Evolutionary conservation across 2,113 vertebrate species (phyloP).

Genomic region (Siniperca chuatsi): DNA sequence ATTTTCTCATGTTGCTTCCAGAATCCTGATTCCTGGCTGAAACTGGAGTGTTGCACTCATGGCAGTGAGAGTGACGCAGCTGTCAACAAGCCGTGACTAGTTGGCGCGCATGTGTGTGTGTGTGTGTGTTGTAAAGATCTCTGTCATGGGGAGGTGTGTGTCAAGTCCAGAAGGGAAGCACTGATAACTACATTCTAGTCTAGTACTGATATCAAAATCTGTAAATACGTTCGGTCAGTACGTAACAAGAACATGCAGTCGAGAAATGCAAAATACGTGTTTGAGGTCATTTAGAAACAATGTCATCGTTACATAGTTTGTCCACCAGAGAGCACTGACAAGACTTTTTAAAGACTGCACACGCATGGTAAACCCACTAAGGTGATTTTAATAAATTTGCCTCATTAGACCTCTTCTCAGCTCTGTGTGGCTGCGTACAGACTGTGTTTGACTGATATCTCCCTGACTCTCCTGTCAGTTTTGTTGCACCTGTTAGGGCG

Average conservation of each 20-base stretch:
- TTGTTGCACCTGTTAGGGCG: not conserved
- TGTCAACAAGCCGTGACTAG: constrained; percentile 23
- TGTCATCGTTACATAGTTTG: not conserved
- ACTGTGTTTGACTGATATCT: not conserved
- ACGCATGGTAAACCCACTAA: not conserved
- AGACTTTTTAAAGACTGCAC: not conserved
- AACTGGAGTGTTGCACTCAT: not conserved
- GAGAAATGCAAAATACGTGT: too few species aligned
- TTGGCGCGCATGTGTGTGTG: not conserved
- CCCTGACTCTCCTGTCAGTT: not conserved
- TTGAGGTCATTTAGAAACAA: too few species aligned
- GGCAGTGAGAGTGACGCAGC: constrained; percentile 19
- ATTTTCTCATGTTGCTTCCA: not conserved
- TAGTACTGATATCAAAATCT: too few species aligned
- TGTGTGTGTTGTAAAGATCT: constrained; percentile 10
- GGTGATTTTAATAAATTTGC: not conserved
- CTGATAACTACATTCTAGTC: not conserved
- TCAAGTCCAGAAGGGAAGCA: not conserved
- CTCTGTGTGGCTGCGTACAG: not conserved
- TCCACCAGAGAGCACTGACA: not conserved
- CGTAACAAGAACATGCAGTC: too few species aligned
- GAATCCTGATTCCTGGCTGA: not conserved
- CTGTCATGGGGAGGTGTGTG: not conserved
- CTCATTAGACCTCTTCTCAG: not conserved
- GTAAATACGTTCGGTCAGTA: too few species aligned